These are phyloP conservation scores for Mesocentrotus franciscanus DNA, from an alignment of 53 echinoderm and acorn worm genomes.

Conservation along the genomic window DNA sequence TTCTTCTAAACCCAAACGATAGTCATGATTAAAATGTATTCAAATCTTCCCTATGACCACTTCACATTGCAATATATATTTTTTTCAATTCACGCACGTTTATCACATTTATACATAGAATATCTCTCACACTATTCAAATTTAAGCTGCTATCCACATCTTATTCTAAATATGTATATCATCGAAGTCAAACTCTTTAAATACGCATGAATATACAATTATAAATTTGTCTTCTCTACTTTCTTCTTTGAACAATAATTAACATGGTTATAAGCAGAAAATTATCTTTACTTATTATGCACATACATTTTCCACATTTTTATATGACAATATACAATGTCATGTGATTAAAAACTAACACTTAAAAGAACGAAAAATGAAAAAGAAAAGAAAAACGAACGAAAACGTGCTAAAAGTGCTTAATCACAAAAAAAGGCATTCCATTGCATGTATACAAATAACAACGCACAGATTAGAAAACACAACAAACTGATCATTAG, in stretches of 20 bases:
- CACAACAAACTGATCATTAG: background rate
- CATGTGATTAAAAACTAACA: background rate
- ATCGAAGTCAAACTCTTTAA: background rate
- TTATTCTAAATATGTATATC: background rate
- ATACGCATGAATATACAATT: background rate
- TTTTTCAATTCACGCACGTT: background rate
- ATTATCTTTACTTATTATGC: background rate
- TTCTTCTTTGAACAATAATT: background rate
- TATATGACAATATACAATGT: background rate
- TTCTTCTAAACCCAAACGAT: background rate
- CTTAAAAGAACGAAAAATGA: background rate
- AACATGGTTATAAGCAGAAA: background rate
- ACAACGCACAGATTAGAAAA: background rate
- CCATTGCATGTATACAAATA: slow-evolving; percentile 1
- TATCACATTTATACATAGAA: background rate
- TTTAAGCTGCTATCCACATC: slow-evolving; percentile 22
- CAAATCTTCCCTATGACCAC: background rate
- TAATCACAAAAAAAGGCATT: slow-evolving; percentile 47
- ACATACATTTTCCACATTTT: background rate
- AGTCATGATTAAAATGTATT: background rate
- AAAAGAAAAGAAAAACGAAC: background rate
- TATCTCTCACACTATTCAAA: background rate
- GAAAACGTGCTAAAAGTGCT: background rate
- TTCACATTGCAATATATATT: background rate
- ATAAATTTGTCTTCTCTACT: background rate